phyloP scores from a whole-genome alignment of 2,888 invertebrate species.

The Xestia sexstrigata region DNA sequence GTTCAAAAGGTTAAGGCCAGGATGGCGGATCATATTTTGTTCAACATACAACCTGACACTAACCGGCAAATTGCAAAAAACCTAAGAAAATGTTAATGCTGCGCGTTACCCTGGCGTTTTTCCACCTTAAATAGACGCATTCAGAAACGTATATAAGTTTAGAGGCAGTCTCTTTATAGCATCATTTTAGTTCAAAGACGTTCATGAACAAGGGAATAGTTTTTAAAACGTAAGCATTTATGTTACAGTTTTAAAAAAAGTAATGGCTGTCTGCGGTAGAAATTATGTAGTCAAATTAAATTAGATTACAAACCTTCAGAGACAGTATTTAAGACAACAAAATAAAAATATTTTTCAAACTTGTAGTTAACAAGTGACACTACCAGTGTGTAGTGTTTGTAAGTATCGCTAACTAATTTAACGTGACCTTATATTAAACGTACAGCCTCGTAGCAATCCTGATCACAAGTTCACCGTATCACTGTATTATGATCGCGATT shows the following conservation, averaged over 20 bases:
- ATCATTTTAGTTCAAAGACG: slow-evolving; percentile 12
- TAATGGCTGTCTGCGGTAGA: background rate
- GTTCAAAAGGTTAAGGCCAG: too few species aligned
- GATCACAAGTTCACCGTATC: background rate
- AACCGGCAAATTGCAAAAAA: too few species aligned
- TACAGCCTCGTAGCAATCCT: background rate
- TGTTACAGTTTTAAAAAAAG: background rate
- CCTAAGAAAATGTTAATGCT: too few species aligned
- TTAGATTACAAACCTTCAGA: background rate
- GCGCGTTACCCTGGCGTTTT: too few species aligned
- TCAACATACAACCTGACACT: too few species aligned
- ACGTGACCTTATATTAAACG: background rate
- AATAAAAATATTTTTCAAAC: background rate
- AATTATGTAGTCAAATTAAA: background rate
- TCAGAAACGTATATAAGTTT: too few species aligned
- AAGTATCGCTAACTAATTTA: background rate
- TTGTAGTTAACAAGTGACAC: background rate
- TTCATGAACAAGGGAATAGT: slow-evolving; percentile 13
- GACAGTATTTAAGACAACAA: background rate
- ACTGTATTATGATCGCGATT: too few species aligned
- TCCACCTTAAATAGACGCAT: too few species aligned
- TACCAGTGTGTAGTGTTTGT: background rate
- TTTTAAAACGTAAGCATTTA: slow-evolving; percentile 13
- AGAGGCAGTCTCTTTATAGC: background rate
- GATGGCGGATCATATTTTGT: too few species aligned